phyloP scores from a whole-genome alignment of 2,797 vertebrate genomes.

The Presbytis comata region DNA sequence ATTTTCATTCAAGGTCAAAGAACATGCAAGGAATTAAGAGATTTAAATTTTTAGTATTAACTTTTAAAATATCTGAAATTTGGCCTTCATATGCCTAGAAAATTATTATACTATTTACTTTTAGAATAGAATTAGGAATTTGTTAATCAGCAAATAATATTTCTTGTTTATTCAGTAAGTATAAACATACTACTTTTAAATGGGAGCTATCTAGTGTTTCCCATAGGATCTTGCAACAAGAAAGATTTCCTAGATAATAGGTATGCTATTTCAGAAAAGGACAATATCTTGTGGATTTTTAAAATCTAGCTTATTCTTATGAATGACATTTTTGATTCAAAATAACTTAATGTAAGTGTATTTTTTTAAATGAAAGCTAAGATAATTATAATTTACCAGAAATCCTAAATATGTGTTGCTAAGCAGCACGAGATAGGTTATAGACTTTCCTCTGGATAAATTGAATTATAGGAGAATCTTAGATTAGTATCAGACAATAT shows the following conservation, averaged over 20 bases:
- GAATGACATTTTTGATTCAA: conserved; percentile 30
- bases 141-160: not conserved
- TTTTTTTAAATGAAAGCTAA: conserved; percentile 12
- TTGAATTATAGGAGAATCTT: not conserved
- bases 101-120: not conserved
- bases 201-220: not conserved
- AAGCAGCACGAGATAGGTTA: not conserved
- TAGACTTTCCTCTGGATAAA: not conserved
- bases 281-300: not conserved
- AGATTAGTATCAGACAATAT: not conserved
- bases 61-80: not conserved
- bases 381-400: not conserved
- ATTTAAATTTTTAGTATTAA: not conserved
- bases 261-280: not conserved
- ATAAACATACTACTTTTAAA: not conserved
- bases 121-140: conserved; percentile 14
- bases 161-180: not conserved
- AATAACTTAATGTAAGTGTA: not conserved
- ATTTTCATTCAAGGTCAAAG: conserved; percentile 50
- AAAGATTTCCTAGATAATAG: not conserved
- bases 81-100: conserved; percentile 18
- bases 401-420: not conserved
- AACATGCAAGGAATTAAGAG: not conserved
- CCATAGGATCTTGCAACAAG: not conserved
- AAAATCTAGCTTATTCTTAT: not conserved